A percentile compares a stretch with the other conserved stretches of the same genome.
These are phyloP conservation scores for Sorex araneus DNA, from an alignment of 2,113 vertebrate genomes.

Conservation along the genomic window DNA sequence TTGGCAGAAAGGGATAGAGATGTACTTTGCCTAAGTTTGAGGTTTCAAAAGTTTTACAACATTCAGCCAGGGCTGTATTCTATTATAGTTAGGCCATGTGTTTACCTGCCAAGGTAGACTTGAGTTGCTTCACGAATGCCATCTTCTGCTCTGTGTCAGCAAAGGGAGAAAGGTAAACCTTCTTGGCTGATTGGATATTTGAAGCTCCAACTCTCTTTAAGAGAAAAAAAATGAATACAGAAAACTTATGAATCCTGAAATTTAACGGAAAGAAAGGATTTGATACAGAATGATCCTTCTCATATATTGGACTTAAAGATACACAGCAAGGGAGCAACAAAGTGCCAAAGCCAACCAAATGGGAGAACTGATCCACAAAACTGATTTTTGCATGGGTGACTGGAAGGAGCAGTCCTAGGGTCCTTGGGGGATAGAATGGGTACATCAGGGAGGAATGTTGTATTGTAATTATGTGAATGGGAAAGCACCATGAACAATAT, in stretches of 20 bases:
- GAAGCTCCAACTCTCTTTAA: conserved; percentile 76
- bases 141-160: conserved; percentile 82
- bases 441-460: too few species aligned
- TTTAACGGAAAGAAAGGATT: neutral
- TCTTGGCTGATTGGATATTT: conserved; percentile 76
- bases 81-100: neutral
- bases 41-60: conserved; percentile 13
- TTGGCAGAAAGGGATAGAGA: neutral
- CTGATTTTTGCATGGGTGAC: too few species aligned
- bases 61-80: neutral
- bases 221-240: conserved; percentile 76
- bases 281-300: too few species aligned
- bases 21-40: neutral
- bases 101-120: conserved; percentile 89
- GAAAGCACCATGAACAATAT: too few species aligned
- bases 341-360: too few species aligned
- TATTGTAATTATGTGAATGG: too few species aligned
- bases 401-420: too few species aligned
- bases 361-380: too few species aligned
- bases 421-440: too few species aligned
- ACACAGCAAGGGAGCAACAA: too few species aligned
- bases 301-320: too few species aligned
- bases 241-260: conserved; percentile 67
- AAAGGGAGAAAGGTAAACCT: conserved; percentile 75
- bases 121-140: conserved; percentile 61